A percentile compares a stretch with the other conserved stretches of the same genome.
Evolutionary conservation across 2,113 vertebrate genomes (phyloP).

Genomic region (Lagopus muta): DNA sequence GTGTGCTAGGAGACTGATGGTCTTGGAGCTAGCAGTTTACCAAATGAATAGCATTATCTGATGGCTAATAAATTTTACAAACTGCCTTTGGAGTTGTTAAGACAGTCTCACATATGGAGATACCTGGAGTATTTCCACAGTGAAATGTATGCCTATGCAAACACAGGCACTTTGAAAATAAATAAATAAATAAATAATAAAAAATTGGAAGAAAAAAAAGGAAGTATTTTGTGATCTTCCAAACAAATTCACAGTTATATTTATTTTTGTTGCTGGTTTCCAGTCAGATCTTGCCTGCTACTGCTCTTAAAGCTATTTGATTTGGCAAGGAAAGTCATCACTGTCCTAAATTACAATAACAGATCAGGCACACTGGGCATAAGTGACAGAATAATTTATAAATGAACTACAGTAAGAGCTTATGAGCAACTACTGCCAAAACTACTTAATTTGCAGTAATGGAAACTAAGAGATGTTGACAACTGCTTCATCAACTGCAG

Average conservation of each 20-base stretch:
- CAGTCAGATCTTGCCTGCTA: neutral
- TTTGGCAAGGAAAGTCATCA: neutral
- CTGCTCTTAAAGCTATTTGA: neutral
- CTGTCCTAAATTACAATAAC: neutral
- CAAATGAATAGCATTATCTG: neutral
- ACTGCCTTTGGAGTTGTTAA: neutral
- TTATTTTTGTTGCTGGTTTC: neutral
- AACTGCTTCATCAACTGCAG: neutral
- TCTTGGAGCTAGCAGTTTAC: neutral
- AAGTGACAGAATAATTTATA: slow-evolving; percentile 26
- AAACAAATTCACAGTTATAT: neutral
- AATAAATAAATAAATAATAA: neutral
- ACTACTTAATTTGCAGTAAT: neutral
- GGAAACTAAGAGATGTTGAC: neutral
- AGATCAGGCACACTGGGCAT: neutral
- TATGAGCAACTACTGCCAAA: slow-evolving; percentile 13
- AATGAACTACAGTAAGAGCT: neutral
- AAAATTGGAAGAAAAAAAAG: neutral
- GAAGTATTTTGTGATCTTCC: neutral
- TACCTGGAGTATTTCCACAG: neutral
- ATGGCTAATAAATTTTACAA: neutral
- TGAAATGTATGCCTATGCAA: neutral
- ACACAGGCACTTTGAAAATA: accelerated
- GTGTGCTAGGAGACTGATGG: neutral
- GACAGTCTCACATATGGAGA: neutral